Percentiles rank a stretch among this genome's conserved stretches.
These are phyloP conservation scores for Andrena haemorrhoa DNA, from an alignment of 2,888 invertebrate species.

Conservation along the genomic window DNA sequence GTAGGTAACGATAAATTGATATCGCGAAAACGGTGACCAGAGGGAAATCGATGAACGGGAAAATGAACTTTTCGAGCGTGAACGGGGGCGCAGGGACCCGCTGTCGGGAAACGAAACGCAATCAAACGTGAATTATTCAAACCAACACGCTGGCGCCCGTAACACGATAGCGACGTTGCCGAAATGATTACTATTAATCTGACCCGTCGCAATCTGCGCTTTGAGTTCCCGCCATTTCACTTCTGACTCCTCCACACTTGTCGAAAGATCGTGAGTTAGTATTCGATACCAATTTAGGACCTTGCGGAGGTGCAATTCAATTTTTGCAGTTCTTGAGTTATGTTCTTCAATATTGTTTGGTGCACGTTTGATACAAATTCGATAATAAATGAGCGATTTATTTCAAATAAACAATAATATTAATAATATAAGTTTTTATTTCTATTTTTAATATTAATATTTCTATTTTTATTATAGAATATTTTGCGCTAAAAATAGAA, in stretches of 20 bases:
- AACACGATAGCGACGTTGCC: slow-evolving; percentile 28
- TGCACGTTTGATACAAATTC: too few relatives aligned
- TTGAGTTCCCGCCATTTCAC: slow-evolving; percentile 14
- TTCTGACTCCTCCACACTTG: background rate
- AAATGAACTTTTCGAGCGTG: slow-evolving; percentile 60
- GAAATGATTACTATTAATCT: slow-evolving; percentile 46
- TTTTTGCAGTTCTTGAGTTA: too few relatives aligned
- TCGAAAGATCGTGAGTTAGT: too few relatives aligned
- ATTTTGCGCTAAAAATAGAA: too few relatives aligned
- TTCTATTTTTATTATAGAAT: too few relatives aligned
- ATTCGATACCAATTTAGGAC: too few relatives aligned
- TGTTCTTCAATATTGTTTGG: too few relatives aligned
- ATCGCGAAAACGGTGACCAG: slow-evolving; percentile 17
- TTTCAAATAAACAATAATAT: too few relatives aligned
- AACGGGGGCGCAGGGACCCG: slow-evolving; percentile 16
- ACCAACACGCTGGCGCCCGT: slow-evolving; percentile 30
- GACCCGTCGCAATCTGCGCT: background rate
- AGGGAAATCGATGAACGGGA: slow-evolving; percentile 54
- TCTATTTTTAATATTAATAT: too few relatives aligned
- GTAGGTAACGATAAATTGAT: slow-evolving; percentile 54
- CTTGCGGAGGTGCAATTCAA: too few relatives aligned
- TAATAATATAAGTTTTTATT: too few relatives aligned
- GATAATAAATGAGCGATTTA: too few relatives aligned
- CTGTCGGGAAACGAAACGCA: slow-evolving; percentile 48
- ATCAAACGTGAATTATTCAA: slow-evolving; percentile 60